Conservation (phyloP, 2,888 invertebrate species). For the Siphlonurus alternatus region DNA sequence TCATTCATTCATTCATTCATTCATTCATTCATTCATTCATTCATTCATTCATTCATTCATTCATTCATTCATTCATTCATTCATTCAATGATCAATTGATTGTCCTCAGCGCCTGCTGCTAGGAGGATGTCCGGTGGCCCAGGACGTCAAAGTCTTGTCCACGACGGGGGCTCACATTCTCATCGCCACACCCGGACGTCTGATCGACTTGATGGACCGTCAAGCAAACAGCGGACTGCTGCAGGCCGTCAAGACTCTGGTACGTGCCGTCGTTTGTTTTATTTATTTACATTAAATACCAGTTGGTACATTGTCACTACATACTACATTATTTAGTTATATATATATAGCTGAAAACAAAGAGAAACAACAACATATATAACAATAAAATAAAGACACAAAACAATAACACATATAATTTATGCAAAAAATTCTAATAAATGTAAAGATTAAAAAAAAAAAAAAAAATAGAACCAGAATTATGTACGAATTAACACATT, state of each 20-base stretch:
- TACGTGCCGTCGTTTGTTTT: slow-evolving; percentile 29
- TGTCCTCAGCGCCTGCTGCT: slow-evolving; percentile 30
- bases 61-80: not conserved
- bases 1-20: not conserved
- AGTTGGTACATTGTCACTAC: no score
- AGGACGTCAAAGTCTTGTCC: slow-evolving; percentile 50
- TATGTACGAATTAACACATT: no score
- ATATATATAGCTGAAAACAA: no score
- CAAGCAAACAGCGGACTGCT: slow-evolving; percentile 47
- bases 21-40: not conserved
- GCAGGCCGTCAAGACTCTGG: slow-evolving; percentile 57
- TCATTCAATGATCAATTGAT: slow-evolving; percentile 17
- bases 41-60: not conserved
- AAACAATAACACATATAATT: no score
- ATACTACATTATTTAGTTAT: not conserved
- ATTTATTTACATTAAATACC: no score
- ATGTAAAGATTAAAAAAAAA: no score
- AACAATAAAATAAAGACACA: no score
- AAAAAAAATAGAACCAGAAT: no score
- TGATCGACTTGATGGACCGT: slow-evolving; percentile 68
- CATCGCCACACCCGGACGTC: slow-evolving; percentile 86
- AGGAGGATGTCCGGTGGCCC: slow-evolving; percentile 67
- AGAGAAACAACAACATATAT: no score
- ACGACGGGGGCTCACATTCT: slow-evolving; percentile 65
- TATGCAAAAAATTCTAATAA: no score